Evolutionary conservation across 2,797 vertebrate genomes (phyloP).

Genomic region (Pipistrellus pygmaeus): DNA sequence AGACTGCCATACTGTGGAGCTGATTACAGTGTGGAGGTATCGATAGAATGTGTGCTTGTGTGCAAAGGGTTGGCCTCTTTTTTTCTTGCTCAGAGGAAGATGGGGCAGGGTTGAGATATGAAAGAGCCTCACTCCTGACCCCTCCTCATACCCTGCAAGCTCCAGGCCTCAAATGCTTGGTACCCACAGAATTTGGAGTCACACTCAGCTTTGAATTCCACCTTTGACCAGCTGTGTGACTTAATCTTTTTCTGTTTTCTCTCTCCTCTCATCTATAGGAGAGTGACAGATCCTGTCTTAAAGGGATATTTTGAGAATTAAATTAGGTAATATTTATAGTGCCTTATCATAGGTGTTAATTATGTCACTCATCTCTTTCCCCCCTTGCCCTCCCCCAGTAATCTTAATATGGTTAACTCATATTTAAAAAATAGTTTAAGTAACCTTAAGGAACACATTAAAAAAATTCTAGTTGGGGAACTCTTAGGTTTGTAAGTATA

Average conservation of each 20-base stretch:
- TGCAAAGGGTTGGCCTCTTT: background rate
- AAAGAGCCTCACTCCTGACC: background rate
- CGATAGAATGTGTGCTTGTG: background rate
- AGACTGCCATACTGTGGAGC: background rate
- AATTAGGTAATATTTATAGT: background rate
- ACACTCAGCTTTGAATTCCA: background rate
- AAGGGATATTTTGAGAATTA: background rate
- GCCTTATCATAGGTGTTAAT: background rate
- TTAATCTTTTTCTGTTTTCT: background rate
- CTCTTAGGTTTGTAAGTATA: background rate
- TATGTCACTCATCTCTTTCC: background rate
- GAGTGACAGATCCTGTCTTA: background rate
- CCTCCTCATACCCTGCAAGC: background rate
- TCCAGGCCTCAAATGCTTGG: background rate
- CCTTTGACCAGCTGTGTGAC: background rate
- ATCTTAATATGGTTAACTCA: background rate
- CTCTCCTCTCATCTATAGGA: background rate
- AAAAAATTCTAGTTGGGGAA: background rate
- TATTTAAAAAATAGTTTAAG: constrained; percentile 22
- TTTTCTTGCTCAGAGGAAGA: constrained; percentile 3
- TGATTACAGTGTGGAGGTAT: background rate
- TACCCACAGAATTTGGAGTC: background rate
- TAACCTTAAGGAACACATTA: background rate
- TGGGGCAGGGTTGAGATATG: background rate
- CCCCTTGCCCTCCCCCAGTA: background rate